Evolutionary conservation across 2,888 invertebrate species (phyloP).

Genomic region (Hoplodrina ambigua): DNA sequence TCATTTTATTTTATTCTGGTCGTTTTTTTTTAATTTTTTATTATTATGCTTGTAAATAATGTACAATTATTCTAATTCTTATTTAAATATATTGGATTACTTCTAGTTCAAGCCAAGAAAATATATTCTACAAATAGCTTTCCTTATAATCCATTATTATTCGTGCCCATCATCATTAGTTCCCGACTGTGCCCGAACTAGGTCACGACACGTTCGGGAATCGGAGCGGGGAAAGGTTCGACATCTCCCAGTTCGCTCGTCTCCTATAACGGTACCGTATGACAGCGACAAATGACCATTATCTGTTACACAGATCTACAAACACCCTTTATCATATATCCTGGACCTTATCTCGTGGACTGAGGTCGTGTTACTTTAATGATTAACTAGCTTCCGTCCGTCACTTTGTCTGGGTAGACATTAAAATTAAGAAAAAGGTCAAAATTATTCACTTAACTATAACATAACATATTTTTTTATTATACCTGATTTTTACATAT

Average conservation of each 20-base stretch:
- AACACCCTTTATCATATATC: conserved; percentile 5
- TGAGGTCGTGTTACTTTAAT: conserved; percentile 14
- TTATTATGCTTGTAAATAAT: too few relatives aligned
- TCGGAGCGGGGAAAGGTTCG: not conserved
- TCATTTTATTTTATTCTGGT: too few relatives aligned
- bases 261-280: conserved; percentile 30
- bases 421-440: too few relatives aligned
- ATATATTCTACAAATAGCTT: conserved; percentile 7
- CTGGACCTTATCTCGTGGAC: not conserved
- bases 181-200: conserved; percentile 34
- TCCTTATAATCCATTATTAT: conserved; percentile 16
- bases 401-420: too few relatives aligned
- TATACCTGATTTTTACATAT: too few relatives aligned
- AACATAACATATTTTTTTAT: too few relatives aligned
- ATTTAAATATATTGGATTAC: too few relatives aligned
- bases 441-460: too few relatives aligned
- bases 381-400: not conserved
- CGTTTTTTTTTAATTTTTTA: too few relatives aligned
- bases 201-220: conserved; percentile 40
- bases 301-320: conserved; percentile 31
- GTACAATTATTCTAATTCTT: too few relatives aligned
- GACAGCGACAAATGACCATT: conserved; percentile 45
- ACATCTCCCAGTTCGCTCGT: conserved; percentile 12
- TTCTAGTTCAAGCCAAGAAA: not conserved
- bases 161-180: conserved; percentile 39